phyloP scores from a whole-genome alignment of 2,113 vertebrate species.

The Macrotis lagotis region DNA sequence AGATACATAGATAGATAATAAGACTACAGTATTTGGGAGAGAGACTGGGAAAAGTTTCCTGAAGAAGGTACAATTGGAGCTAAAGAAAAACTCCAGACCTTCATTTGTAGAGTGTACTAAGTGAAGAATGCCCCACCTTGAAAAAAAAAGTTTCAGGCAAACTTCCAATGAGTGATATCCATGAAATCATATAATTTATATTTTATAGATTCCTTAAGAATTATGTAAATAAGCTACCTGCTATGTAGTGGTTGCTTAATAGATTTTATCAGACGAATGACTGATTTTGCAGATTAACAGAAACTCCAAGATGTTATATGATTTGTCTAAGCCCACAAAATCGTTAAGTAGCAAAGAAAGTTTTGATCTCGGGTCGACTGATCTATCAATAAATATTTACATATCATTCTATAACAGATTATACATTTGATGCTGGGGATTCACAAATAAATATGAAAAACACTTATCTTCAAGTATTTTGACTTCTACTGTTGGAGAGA shows the following conservation, averaged over 20 bases:
- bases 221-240: not conserved
- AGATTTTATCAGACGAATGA: not conserved
- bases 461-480: not conserved
- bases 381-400: not conserved
- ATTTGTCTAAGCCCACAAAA: not conserved
- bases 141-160: not conserved
- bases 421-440: not conserved
- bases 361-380: not conserved
- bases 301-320: not conserved
- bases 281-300: not conserved
- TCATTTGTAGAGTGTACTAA: not conserved
- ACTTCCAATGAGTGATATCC: not conserved
- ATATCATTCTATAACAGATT: not conserved
- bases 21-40: not conserved
- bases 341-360: not conserved
- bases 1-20: too few relatives aligned
- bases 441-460: not conserved
- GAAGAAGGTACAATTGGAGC: not conserved
- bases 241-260: not conserved
- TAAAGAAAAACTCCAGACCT: not conserved
- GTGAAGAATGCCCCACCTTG: not conserved
- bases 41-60: not conserved
- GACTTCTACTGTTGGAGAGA: not conserved
- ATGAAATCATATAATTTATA: not conserved
- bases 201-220: not conserved